Conservation (phyloP, 2,113 vertebrate genomes). For the Jacana jacana region DNA sequence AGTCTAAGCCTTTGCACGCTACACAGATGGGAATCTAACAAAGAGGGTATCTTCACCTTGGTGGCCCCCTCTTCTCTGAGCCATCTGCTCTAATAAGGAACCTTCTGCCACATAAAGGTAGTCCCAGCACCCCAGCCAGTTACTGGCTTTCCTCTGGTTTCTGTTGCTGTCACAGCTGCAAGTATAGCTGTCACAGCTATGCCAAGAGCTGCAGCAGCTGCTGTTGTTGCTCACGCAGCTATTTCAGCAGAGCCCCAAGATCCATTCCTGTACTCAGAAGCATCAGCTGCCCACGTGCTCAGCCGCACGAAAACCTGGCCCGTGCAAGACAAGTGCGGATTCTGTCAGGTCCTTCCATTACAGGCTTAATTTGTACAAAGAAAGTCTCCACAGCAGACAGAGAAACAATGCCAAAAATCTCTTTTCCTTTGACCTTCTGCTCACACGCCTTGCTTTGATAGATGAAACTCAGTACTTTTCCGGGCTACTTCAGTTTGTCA, state of each 20-base stretch:
- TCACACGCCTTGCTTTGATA: background rate
- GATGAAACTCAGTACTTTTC: background rate
- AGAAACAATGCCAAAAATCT: background rate
- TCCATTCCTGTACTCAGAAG: background rate
- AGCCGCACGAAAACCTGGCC: background rate
- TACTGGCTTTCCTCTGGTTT: background rate
- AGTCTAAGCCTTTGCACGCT: background rate
- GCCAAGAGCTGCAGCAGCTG: conserved; percentile 26
- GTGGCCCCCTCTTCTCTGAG: background rate
- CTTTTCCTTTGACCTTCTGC: background rate
- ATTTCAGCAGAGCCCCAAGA: conserved; percentile 23
- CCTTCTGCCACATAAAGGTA: background rate
- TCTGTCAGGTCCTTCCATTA: background rate
- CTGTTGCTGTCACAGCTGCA: conserved; percentile 26
- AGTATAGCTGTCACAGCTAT: background rate
- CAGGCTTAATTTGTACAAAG: conserved; percentile 5
- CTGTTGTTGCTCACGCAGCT: background rate
- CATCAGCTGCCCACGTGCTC: background rate
- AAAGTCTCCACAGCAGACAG: background rate
- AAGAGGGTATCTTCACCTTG: background rate
- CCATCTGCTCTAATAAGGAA: background rate
- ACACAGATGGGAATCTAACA: background rate
- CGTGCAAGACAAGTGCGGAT: background rate
- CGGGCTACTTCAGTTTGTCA: background rate
- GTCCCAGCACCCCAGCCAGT: background rate